Base-by-base conservation (phyloP, 2,797 vertebrate species). In the Rhinogobio ventralis region DNA sequence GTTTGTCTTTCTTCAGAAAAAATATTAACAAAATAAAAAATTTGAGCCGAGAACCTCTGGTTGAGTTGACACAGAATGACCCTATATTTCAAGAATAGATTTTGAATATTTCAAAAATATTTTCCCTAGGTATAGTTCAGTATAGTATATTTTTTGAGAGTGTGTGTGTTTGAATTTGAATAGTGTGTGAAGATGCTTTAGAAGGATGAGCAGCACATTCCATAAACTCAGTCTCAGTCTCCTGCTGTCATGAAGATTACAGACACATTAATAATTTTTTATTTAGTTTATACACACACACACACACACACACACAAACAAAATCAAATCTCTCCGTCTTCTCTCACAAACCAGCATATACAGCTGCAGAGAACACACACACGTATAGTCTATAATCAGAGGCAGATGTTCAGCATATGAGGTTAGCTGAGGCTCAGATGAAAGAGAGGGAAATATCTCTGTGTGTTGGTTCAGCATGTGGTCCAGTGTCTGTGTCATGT, bases 321-420 rank as follows among this genome's bases (percentile, higher is more conserved):
- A 25, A 25, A 60, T 60, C 39, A 68, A 42, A 76, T 39, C 36
- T 46, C 2, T 79, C 28, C n/a, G 6, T 33, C 19, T 55, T 55
- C 14, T 42, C 14, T 53, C 62, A 76, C 57, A 67, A 60, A 42
- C 14, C 45, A 28, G 33, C 69, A 81, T 19, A 81, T 57, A 81
- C 79, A 57, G n/a, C 62, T 72, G 30, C 77, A 66, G 72, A 73
- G 30, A 49, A 84, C 67, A 46, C 85, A 84, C 71, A 80, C 69
- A 77, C 76, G 30, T 2, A 25, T 15, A 68, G 67, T 79, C 75
- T 83, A 66, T 89, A 85, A 88, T 87, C 51, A 84, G 82, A 49
- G 79, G 79, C 88, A 87, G 78, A 89, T 86, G 84, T 79, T 89
- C 19, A 20, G 55, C 45, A 45, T 69, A 36, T 78, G 83, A 79